Base-by-base conservation (phyloP, 2,797 vertebrate species). In the Semaprochilodus insignis region DNA sequence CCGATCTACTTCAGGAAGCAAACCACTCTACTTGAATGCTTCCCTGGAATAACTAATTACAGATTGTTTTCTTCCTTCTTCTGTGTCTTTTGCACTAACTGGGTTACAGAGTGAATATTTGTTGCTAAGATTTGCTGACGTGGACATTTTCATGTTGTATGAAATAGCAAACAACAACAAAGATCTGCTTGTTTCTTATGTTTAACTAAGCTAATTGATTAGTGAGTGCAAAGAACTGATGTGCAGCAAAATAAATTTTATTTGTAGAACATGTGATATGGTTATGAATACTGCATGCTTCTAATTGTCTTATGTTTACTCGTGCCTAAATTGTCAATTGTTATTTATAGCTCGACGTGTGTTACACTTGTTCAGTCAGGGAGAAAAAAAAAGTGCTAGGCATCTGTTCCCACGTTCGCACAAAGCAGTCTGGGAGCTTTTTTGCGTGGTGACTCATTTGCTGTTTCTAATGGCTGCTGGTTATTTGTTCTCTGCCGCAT, bases 161-260 rank as follows among this genome's bases (percentile, higher is more conserved):
- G 74, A 78, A 85, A 88, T 77, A 80, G 82, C 80, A 31, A 31
- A 31, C 31, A 86, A 89, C 88, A 79, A 83, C 77, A 85, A 80
- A 83, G 71, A 81, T 79, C 71, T 66, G 78, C 85, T 87, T 90
- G 90, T 84, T 90, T 93, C 91, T 92, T 90, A 87, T 91, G 88
- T 89, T 92, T 89, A 90, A 90, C 93, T 94, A 92, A 92, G 89
- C 88, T 93, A 94, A 93, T 93, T 94, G 94, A 93, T 94, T 93
- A 92, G 91, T 90, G 91, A 91, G 89, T 88, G 87, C 89, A 88
- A 8, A 79, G 86, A 90, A 90, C 90, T 91, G 91, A 93, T 93
- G 90, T 91, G 92, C 91, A 91, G 92, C 90, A 80, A 85, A 71
- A 81, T 85, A 78, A 78, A 83, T 88, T 88, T 83, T 85, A 83